phyloP scores from a whole-genome alignment of 1,140 invertebrate genomes.

The Dolichoris vasculosae region DNA sequence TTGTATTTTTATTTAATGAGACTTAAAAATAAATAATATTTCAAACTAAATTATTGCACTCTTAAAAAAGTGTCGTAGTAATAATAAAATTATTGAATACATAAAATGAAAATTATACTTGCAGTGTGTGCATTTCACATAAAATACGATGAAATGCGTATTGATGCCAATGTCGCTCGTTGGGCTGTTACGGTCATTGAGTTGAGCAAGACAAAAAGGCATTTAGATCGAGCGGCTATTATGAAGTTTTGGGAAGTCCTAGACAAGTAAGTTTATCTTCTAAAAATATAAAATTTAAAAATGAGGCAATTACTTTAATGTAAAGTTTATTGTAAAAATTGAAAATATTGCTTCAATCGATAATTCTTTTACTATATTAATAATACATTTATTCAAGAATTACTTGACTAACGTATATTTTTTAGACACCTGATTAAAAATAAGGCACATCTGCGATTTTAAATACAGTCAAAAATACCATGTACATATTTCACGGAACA shows the following conservation, averaged over 20 bases:
- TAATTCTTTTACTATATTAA: not conserved
- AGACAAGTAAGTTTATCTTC: conserved; percentile 84
- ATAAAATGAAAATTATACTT: conserved; percentile 62
- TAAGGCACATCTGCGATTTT: conserved; percentile 93
- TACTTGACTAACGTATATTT: conserved; percentile 67
- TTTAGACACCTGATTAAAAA: conserved; percentile 92
- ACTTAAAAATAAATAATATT: no score
- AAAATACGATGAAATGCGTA: conserved; percentile 95
- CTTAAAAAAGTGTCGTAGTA: no score
- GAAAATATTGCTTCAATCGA: not conserved
- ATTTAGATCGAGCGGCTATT: conserved; percentile 95
- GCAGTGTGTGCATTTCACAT: conserved; percentile 97
- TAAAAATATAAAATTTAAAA: not conserved
- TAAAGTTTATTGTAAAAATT: not conserved
- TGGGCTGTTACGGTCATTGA: conserved; percentile 97
- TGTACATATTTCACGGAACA: conserved; percentile 45
- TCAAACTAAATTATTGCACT: no score
- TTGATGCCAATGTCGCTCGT: conserved; percentile 94
- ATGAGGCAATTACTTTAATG: not conserved
- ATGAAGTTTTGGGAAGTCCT: conserved; percentile 98
- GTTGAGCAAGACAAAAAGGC: conserved; percentile 93
- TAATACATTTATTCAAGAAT: not conserved
- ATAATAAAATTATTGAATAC: no score
- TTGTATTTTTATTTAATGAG: no score
- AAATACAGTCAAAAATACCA: conserved; percentile 62